Evolutionary conservation across 2,113 vertebrate genomes (phyloP).

Genomic region (Megaleporinus macrocephalus): DNA sequence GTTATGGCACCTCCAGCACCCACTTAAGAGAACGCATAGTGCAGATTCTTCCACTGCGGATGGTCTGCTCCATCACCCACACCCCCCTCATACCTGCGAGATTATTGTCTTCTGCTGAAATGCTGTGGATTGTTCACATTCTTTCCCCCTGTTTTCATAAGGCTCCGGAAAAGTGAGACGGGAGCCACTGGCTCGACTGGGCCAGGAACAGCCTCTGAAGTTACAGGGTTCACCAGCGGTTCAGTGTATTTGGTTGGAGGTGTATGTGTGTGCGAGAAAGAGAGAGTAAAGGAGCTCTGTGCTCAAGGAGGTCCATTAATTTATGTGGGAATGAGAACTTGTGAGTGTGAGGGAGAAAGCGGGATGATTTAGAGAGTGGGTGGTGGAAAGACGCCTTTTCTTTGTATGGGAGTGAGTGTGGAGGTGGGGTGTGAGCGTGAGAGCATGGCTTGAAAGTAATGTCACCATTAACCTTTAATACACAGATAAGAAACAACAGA

Average conservation of each 20-base stretch:
- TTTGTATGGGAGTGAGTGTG: constrained; percentile 5
- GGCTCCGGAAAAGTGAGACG: constrained; percentile 56
- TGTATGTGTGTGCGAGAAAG: constrained; percentile 4
- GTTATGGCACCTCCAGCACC: constrained; percentile 41
- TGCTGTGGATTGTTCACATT: constrained; percentile 61
- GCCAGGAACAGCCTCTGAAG: constrained; percentile 54
- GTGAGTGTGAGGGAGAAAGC: constrained; percentile 13
- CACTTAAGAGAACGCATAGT: constrained; percentile 50
- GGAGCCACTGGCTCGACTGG: constrained; percentile 45
- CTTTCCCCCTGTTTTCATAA: constrained; percentile 63
- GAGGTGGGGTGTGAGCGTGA: neutral
- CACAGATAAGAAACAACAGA: constrained; percentile 26
- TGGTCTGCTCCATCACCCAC: constrained; percentile 42
- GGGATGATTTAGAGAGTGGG: constrained; percentile 33
- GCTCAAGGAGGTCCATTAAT: constrained; percentile 37
- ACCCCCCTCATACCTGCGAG: constrained; percentile 59
- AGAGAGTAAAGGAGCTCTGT: constrained; percentile 13
- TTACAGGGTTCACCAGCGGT: constrained; percentile 52
- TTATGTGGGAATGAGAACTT: constrained; percentile 41
- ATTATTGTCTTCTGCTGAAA: constrained; percentile 56
- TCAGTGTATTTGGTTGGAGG: constrained; percentile 48
- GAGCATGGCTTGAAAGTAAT: constrained; percentile 39
- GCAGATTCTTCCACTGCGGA: constrained; percentile 53
- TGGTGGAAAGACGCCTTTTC: constrained; percentile 16
- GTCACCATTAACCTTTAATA: constrained; percentile 33